A percentile compares a stretch with the other conserved stretches of the same genome.
Evolutionary conservation across 2,113 vertebrate species (phyloP).

Genomic region (Thryonomys swinderianus): DNA sequence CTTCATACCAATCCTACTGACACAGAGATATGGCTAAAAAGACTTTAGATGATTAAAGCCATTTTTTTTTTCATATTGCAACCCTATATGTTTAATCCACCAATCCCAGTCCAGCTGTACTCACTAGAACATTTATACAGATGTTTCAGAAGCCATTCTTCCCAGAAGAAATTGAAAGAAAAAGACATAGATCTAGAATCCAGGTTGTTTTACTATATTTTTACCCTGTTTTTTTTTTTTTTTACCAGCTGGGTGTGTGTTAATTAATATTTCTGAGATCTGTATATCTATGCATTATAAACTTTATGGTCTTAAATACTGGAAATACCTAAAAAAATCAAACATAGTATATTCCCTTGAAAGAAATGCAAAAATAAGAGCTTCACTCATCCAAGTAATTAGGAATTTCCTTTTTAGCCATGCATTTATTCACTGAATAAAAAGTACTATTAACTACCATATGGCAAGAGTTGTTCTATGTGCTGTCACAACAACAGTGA

Average conservation of each 20-base stretch:
- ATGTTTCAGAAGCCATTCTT: neutral
- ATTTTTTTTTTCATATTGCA: neutral
- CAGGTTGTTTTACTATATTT: neutral
- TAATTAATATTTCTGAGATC: conserved; percentile 18
- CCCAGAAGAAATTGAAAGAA: neutral
- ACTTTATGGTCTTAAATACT: neutral
- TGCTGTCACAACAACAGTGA: neutral
- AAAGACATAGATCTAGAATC: neutral
- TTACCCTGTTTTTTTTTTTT: neutral
- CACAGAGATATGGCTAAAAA: neutral
- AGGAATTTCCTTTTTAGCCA: neutral
- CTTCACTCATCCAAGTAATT: neutral
- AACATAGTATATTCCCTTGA: neutral
- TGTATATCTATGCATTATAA: neutral
- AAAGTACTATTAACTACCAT: neutral
- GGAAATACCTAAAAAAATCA: neutral
- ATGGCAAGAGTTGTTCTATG: neutral
- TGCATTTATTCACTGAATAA: neutral
- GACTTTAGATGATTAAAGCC: neutral
- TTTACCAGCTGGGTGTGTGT: neutral
- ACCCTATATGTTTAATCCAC: neutral
- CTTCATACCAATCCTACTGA: neutral
- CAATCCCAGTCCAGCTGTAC: neutral
- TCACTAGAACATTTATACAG: neutral
- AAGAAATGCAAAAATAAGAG: neutral